Base-by-base conservation (phyloP, 2,797 vertebrate species). In the Mormyrops attenuatus region DNA sequence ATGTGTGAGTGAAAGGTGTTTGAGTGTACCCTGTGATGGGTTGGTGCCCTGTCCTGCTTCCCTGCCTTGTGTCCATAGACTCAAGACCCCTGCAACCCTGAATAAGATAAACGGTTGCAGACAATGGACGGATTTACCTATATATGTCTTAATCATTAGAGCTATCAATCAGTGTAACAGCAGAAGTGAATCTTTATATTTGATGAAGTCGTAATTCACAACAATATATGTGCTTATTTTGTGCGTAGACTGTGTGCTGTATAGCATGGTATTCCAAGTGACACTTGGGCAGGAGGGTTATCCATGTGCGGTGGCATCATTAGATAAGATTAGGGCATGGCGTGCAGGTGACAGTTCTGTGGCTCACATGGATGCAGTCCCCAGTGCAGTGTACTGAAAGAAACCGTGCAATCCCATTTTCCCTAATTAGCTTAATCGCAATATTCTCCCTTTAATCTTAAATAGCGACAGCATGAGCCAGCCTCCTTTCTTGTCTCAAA, bases 391-490 rank as follows among this genome's bases (percentile, higher is more conserved):
- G 90, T 93, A 92, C 92, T 91, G 91, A 93, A 93, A 93, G 89
- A 69, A 92, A 93, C 91, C 91, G 87, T 3, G 89, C 92, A 94
- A 94, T 96, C 94, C 93, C 92, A 94, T 96, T 96, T 95, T 92
- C 90, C 52, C 92, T 95, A 93, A 93, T 96, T 95, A 95, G 92
- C 94, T 94, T 96, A 91, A 94, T 95, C 91, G 92, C 89, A 92
- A 90, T 95, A 93, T 94, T 95, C 92, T 94, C 91, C 91, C 89
- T 94, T 93, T 94, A 90, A 94, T 95, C 94, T 96, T 94, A 92
- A 91, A 93, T 90, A 91, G 92, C 91, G 93, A 91, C 92, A 92
- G 90, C 93, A 87, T 90, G 88, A 90, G 92, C 7, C 90, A 93
- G n/a, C 87, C 91, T 91, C 89, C 91, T 88, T 63, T 89, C 93